Evolutionary conservation across 2,797 vertebrate species (phyloP).

Genomic region (Tenualosa thibaudeaui): DNA sequence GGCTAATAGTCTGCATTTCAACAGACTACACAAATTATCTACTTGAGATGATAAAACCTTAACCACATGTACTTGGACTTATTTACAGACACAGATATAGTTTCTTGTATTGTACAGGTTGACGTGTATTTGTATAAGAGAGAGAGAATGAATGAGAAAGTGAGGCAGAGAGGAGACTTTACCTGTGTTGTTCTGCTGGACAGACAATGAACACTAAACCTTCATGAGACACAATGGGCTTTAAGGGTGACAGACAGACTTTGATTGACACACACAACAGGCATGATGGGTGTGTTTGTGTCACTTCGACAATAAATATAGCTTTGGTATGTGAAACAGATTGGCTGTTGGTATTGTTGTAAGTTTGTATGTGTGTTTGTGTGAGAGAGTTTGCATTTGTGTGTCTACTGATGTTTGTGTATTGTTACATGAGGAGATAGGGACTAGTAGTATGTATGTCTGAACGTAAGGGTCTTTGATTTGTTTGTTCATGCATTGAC

Average conservation of each 20-base stretch:
- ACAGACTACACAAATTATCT: background rate
- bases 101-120: background rate
- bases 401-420: background rate
- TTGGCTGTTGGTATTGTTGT: constrained; percentile 17
- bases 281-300: constrained; percentile 30
- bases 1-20: background rate
- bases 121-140: too few relatives aligned
- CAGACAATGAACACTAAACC: constrained; percentile 23
- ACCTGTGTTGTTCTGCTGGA: constrained; percentile 50
- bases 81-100: background rate
- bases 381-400: constrained; percentile 1
- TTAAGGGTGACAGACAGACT: constrained; percentile 46
- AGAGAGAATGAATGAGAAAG: background rate
- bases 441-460: background rate
- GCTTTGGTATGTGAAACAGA: constrained; percentile 16
- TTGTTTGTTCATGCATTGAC: background rate
- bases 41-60: background rate
- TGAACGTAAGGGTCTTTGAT: background rate
- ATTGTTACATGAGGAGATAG: background rate
- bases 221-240: constrained; percentile 46
- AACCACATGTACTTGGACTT: background rate
- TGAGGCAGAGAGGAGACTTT: constrained; percentile 19
- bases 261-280: constrained; percentile 34
- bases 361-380: constrained; percentile 21
- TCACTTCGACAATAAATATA: constrained; percentile 7